Evolutionary conservation across 2,113 vertebrate species (phyloP).

Genomic region (Trogon surrucura): DNA sequence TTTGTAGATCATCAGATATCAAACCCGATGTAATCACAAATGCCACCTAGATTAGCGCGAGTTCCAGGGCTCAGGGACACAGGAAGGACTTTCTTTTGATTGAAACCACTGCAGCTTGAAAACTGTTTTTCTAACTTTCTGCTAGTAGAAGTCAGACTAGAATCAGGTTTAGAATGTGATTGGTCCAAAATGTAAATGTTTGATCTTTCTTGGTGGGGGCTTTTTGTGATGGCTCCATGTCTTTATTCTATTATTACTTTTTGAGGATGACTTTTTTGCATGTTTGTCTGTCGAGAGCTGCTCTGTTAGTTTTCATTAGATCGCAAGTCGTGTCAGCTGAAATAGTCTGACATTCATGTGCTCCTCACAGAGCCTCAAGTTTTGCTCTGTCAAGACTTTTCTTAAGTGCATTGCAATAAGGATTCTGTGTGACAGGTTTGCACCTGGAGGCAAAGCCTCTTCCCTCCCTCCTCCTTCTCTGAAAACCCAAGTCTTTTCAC

Average conservation of each 20-base stretch:
- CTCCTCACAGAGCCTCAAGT: conserved; percentile 33
- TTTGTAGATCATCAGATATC: background rate
- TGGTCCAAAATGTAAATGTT: background rate
- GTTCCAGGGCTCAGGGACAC: background rate
- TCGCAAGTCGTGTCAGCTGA: background rate
- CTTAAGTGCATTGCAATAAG: conserved; percentile 47
- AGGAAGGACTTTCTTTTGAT: background rate
- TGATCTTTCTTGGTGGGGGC: background rate
- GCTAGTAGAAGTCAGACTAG: background rate
- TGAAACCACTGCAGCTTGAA: background rate
- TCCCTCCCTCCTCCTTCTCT: background rate
- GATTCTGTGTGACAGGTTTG: conserved; percentile 56
- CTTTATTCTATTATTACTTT: background rate
- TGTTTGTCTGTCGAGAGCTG: background rate
- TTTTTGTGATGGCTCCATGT: fast-evolving
- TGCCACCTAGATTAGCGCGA: background rate
- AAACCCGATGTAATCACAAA: background rate
- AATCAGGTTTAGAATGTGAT: background rate
- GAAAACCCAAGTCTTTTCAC: conserved; percentile 52
- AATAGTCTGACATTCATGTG: conserved; percentile 15
- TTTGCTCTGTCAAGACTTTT: conserved; percentile 63
- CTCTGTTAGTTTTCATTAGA: background rate
- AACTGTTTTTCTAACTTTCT: background rate
- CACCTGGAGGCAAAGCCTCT: conserved; percentile 46
- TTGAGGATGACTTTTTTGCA: background rate